Base-by-base conservation (phyloP, 2,797 vertebrate species). In the Anisognathus igniventris region DNA sequence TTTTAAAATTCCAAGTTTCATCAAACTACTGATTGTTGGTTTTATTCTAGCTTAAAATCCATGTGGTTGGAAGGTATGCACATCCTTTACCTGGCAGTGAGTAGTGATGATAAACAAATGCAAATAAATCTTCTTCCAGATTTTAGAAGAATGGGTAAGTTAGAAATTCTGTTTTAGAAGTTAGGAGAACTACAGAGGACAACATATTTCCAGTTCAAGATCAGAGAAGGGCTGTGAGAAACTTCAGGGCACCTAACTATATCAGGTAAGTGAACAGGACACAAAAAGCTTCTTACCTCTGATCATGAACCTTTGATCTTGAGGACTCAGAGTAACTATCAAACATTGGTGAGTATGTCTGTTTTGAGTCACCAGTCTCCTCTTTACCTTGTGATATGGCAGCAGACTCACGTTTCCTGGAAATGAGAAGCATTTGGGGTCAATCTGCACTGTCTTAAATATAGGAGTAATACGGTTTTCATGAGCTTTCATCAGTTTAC, bases 301-400 rank as follows among this genome's bases (percentile, higher is more conserved):
- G 92, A 92, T 98, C 96, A 15, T 98, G 98, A 97, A 97, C 98
- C 96, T 98, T 98, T 62, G 98, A 98, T 62, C 98, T 98, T 39
- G 98, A 97, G 35, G 98, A 98, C 81, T 99, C 98, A 58, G 98
- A 98, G 17, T 97, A 97, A 86, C 97, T 98, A 96, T 98, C 98
- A 76, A 98, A 96, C 62, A 98, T 97, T 2, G 98, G 96, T 15
- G 97, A 97, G 24, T 97, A 96, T 18, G 97, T 95, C 95, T 75
- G 98, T 95, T 97, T 98, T 35, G 96, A 97, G 58, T 90, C 93
- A 70, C 35, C 40, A 17, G 65, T 64, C 15, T 93, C 97, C 78
- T 97, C 97, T 96, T 97, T 98, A 96, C 77, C 86, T 64, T 95
- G 96, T 79, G 93, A 94, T 10, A 92, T 57, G 58, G 96, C 96